phyloP scores from a whole-genome alignment of 2,113 vertebrate genomes.

The Pogona vitticeps region DNA sequence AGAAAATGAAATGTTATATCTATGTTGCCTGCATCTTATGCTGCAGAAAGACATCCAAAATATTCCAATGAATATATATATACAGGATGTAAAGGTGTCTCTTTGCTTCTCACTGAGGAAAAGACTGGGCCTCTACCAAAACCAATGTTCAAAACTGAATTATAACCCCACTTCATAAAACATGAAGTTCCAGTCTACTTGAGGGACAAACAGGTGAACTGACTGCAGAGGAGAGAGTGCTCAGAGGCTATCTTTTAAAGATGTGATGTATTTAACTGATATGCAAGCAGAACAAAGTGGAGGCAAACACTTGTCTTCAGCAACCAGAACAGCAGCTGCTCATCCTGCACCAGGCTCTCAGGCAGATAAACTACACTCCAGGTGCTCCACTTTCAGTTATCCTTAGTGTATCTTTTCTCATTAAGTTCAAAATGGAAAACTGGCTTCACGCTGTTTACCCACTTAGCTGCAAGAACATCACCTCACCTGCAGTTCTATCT shows the following conservation, averaged over 20 bases:
- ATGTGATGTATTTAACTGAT: neutral
- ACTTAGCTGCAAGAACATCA: neutral
- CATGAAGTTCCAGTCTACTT: neutral
- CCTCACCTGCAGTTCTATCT: neutral
- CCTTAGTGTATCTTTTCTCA: neutral
- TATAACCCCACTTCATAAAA: neutral
- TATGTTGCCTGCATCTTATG: neutral
- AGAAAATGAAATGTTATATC: too few relatives aligned
- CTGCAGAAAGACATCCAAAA: neutral
- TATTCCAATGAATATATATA: neutral
- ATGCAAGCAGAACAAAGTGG: neutral
- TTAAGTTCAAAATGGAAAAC: neutral
- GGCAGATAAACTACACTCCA: neutral
- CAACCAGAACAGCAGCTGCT: too few relatives aligned
- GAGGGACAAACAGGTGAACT: neutral
- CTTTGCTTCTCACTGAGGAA: neutral
- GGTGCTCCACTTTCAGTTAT: neutral
- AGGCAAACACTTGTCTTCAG: neutral
- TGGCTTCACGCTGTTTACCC: neutral
- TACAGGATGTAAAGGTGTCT: neutral
- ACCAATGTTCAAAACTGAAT: neutral
- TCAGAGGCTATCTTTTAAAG: neutral
- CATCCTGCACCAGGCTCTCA: neutral
- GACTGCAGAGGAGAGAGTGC: neutral
- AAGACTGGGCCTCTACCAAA: neutral